phyloP scores from a whole-genome alignment of 1,140 invertebrate genomes.

The Pentalonia nigronervosa region DNA sequence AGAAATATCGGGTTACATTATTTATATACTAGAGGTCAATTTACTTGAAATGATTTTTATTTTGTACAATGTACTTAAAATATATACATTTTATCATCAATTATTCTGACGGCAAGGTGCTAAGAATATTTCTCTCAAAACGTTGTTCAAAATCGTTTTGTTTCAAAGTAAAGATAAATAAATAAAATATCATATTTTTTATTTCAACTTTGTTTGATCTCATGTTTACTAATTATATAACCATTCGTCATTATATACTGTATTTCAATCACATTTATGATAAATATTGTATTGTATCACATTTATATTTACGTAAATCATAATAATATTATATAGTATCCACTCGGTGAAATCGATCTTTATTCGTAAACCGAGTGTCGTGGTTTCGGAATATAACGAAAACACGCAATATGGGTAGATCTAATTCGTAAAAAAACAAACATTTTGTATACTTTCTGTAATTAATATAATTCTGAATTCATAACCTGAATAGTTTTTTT shows the following conservation, averaged over 20 bases:
- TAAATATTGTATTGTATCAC: background rate
- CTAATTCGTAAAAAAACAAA: background rate
- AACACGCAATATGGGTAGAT: background rate
- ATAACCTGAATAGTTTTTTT: background rate
- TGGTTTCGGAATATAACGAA: background rate
- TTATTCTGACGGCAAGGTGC: conserved; percentile 19
- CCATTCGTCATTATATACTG: background rate
- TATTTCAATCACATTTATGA: background rate
- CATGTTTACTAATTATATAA: background rate
- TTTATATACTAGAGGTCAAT: background rate
- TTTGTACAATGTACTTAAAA: no score
- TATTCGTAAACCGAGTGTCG: background rate
- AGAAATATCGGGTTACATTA: background rate
- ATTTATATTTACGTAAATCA: background rate
- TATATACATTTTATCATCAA: conserved; percentile 24
- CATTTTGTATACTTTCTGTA: background rate
- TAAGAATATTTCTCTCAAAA: conserved; percentile 22
- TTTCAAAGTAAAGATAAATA: background rate
- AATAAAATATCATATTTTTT: background rate
- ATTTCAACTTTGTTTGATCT: background rate
- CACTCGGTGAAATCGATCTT: background rate
- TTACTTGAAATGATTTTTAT: conserved; percentile 22
- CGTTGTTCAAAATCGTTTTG: background rate
- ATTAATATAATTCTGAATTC: background rate
- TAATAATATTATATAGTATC: background rate